Evolutionary conservation across 2,888 invertebrate genomes (phyloP), one percentile per base, ranked within the genome.

Genomic region (Drosophila setosimentum): DNA sequence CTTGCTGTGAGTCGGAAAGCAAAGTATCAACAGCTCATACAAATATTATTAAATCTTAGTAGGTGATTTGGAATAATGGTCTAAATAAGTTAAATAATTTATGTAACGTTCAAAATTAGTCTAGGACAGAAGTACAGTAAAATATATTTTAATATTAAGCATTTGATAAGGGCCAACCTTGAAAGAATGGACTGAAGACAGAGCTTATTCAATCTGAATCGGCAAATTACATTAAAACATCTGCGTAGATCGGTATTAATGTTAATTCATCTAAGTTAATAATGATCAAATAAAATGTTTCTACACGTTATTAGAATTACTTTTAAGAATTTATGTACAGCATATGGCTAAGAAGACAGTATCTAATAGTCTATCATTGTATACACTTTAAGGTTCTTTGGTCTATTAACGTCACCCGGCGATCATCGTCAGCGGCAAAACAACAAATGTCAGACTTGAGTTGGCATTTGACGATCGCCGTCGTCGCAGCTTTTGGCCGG

Each of bases 391-490:
- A 11, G n/a, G n/a, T 37, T 62, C 40, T 49, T 59, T 59, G 64
- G 78, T 54, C 73, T 68, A 60, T 51, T 64, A 78, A 68, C 53
- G 64, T 73, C 78, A 68, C 73, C 63, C 76, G 63, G 59, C 50
- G 62, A 76, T 68, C 78, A 59, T 66, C 42, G 76, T 73, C 59
- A 65, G 66, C 66, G 70, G 62, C 71, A 40, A 32, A 54, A 72
- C 68, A 79, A 82, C 76, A 79, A 81, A 82, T 81, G 82, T 80
- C 80, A 82, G 80, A 68, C 77, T 77, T 74, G 83, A 71, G 54
- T 77, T 83, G 72, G 77, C 81, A 83, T 81, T 83, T 81, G 81
- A 78, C 80, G 83, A 74, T 82, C 80, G 83, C 69, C 75, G 82
- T 59, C 67, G 82, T 69, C 68, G 66, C 65, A 79, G 66, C 79